Evolutionary conservation across 2,888 invertebrate species (phyloP).

Genomic region (Nysson spinosus): DNA sequence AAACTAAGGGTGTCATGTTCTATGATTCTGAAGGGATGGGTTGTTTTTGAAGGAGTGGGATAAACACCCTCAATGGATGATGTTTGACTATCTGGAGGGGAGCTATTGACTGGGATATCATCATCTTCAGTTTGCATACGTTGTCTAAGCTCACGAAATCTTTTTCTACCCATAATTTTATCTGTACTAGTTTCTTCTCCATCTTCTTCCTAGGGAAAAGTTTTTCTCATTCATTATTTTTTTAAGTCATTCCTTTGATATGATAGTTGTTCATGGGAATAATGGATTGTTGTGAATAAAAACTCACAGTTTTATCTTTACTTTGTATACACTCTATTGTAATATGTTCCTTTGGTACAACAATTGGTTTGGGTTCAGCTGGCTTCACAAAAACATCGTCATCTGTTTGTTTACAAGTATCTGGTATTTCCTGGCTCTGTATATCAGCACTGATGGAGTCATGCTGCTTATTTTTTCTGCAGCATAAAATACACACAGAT

Average conservation of each 20-base stretch:
- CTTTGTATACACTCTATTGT: constrained; percentile 57
- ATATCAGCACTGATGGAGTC: constrained; percentile 62
- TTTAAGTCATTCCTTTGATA: neutral
- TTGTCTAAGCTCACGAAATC: constrained; percentile 90
- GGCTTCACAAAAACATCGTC: constrained; percentile 72
- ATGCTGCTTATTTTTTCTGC: constrained; percentile 68
- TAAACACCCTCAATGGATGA: constrained; percentile 88
- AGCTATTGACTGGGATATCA: constrained; percentile 82
- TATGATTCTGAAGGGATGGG: constrained; percentile 90
- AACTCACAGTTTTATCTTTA: constrained; percentile 66
- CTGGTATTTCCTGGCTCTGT: constrained; percentile 58
- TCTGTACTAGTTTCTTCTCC: constrained; percentile 65
- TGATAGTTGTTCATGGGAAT: too few species aligned
- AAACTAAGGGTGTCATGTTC: constrained; percentile 92
- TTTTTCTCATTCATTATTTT: neutral
- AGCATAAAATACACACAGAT: too few species aligned
- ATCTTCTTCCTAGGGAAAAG: constrained; percentile 76
- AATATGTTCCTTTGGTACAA: constrained; percentile 59
- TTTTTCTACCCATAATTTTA: constrained; percentile 81
- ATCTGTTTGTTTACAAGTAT: constrained; percentile 53
- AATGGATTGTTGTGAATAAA: too few species aligned
- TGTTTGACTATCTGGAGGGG: constrained; percentile 87
- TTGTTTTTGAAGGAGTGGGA: constrained; percentile 81
- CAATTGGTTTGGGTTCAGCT: constrained; percentile 65
- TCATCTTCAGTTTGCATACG: constrained; percentile 94